Evolutionary conservation across 2,888 invertebrate species (phyloP).

Genomic region (Cremastinae sp.): DNA sequence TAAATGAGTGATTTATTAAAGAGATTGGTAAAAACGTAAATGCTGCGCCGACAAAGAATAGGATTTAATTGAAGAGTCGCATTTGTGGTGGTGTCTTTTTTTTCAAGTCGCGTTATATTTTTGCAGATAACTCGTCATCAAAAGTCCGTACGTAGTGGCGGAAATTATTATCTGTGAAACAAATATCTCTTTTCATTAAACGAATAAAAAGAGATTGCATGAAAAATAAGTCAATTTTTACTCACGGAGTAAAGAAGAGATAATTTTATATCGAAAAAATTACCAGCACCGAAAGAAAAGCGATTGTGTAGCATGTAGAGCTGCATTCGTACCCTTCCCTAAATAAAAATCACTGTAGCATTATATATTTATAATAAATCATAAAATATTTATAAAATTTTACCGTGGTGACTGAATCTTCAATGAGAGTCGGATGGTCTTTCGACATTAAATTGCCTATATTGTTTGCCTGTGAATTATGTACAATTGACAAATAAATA

Average conservation of each 20-base stretch:
- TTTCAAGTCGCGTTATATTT: neutral
- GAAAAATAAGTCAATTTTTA: slow-evolving; percentile 8
- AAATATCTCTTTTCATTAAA: neutral
- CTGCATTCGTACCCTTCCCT: slow-evolving; percentile 53
- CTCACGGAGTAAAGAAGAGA: slow-evolving; percentile 46
- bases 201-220: neutral
- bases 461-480: slow-evolving; percentile 16
- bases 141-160: slow-evolving; percentile 25
- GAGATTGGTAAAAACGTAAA: too few species aligned
- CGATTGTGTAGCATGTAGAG: slow-evolving; percentile 52
- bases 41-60: too few species aligned
- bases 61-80: too few species aligned
- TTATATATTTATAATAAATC: slow-evolving; percentile 5
- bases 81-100: too few species aligned
- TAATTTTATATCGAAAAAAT: slow-evolving; percentile 45
- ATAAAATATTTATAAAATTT: neutral
- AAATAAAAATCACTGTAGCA: neutral
- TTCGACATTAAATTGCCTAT: slow-evolving; percentile 22
- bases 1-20: too few species aligned
- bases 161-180: slow-evolving; percentile 29
- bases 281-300: slow-evolving; percentile 46
- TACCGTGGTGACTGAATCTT: slow-evolving; percentile 37
- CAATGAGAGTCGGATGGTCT: slow-evolving; percentile 37
- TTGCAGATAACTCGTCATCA: slow-evolving; percentile 10
- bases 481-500: neutral